Base-by-base conservation (phyloP, 2,888 invertebrate genomes). In the Oscheius sp. region DNA sequence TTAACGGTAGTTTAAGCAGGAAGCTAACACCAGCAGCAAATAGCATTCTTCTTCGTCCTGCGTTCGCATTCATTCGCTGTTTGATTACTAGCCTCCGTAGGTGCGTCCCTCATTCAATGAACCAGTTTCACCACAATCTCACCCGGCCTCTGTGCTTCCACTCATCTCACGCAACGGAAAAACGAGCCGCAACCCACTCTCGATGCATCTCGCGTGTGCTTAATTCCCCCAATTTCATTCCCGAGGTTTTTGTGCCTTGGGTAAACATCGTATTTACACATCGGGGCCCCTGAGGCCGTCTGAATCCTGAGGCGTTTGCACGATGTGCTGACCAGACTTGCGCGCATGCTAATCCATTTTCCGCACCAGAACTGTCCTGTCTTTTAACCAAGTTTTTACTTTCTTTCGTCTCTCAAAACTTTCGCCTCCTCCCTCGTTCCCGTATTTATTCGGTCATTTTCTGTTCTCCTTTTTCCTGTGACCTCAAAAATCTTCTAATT, bases 61-160 rank as follows among this genome's bases (percentile, higher is more conserved):
- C 59, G 59, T 59, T 59, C 59, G 41, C 59, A 59, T 59, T 59
- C 59, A 59, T 59, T 59, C 59, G 59, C 44, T 59, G 59, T 59
- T 59, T 59, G 59, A 59, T 59, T 59, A 59, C 59, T 59, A 59
- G 59, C 59, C 59, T 59, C 59, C 59, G 59, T 59, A 26, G 59
- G 59, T 59, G 59, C 59, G 59, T 59, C 59, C 38, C 44, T 28
- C 59, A 41, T 44, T 59, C 44, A 41, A 59, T 44, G 41, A 44
- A 44, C 41, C 59, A 41, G 44, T 41, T 59, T 59, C 41, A 20
- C 26, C 59, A 59, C 59, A 59, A 59, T 44, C 59, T 59, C 59
- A 44, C 59, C 41, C 57, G 57, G 22, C 57, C 51, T 51, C 51
- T 17, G 44, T 59, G 59, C 59, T 59, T 59, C 59, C 59, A 59